Evolutionary conservation across 2,113 vertebrate genomes (phyloP).

Genomic region (Pangasianodon gigas): DNA sequence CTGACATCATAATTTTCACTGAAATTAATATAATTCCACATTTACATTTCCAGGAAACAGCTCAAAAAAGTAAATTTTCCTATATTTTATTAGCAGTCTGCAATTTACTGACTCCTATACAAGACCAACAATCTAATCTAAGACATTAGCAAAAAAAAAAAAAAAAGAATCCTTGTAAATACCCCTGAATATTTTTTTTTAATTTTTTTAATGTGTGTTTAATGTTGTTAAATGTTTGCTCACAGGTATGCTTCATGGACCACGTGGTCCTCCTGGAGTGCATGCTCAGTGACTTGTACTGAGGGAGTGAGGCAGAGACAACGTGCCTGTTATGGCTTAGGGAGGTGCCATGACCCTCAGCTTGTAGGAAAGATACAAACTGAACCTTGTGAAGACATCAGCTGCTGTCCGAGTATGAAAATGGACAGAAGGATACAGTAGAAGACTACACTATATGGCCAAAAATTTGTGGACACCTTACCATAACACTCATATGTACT

Average conservation of each 20-base stretch:
- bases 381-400: constrained; percentile 34
- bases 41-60: neutral
- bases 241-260: constrained; percentile 50
- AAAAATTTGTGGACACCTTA: neutral
- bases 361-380: constrained; percentile 35
- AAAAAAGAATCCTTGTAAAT: neutral
- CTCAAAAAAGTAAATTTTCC: neutral
- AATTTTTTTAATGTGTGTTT: neutral
- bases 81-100: neutral
- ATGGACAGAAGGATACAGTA: neutral
- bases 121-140: neutral
- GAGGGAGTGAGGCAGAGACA: constrained; percentile 55
- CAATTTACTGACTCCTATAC: neutral
- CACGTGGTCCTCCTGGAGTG: constrained; percentile 49
- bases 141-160: neutral
- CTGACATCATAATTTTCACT: neutral
- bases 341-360: neutral
- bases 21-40: neutral
- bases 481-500: neutral
- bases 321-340: constrained; percentile 48
- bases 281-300: constrained; percentile 51
- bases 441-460: neutral
- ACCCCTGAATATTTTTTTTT: neutral
- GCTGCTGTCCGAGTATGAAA: constrained; percentile 25
- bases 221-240: neutral